Evolutionary conservation across 2,113 vertebrate species (phyloP), one percentile per base, ranked within the genome.

Genomic region (Paramisgurnus dabryanus): DNA sequence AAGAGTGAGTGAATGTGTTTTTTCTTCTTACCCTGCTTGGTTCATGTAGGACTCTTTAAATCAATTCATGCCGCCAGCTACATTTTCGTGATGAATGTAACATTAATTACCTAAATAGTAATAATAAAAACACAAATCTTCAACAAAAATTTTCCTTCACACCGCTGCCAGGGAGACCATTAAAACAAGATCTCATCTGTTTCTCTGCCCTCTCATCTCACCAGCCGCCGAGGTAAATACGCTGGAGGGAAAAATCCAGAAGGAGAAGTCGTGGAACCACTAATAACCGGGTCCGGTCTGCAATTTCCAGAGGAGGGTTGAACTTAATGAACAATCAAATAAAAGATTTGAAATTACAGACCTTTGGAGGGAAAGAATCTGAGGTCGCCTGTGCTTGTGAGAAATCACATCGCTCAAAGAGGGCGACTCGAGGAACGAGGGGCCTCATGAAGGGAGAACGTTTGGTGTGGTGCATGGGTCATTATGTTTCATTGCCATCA

Each of bases 301-400:
- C 82, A 84, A 80, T 87, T 88, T 85, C 82, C 82, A 86, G 82
- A 67, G 79, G 72, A 76, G 85, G 82, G 78, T 85, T 81, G 75
- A 79, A 84, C 75, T 83, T 88, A 88, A 88, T 88, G 85, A 88
- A 88, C 85, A 82, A 82, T 88, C 85, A 83, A 80, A 83, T 85
- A 84, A 83, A 76, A 63, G 84, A 86, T 83, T 83, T 67, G 80
- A 84, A 85, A 85, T 87, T 85, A 85, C 73, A 85, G 85, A 74
- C 81, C 79, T 18, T 78, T 50, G 55, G 55, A 82, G 65, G 80
- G 76, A 82, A 81, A 49, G 76, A 76, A 79, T 80, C 77, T 71
- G 82, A 81, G 83, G 63, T 58, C 47, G 57, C 58, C 39, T 63
- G 58, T 50, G 81, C 18, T 78, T 77, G 71, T 71, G 76, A 84